Evolutionary conservation across 2,888 invertebrate species (phyloP).

Genomic region (Athalia rosae): DNA sequence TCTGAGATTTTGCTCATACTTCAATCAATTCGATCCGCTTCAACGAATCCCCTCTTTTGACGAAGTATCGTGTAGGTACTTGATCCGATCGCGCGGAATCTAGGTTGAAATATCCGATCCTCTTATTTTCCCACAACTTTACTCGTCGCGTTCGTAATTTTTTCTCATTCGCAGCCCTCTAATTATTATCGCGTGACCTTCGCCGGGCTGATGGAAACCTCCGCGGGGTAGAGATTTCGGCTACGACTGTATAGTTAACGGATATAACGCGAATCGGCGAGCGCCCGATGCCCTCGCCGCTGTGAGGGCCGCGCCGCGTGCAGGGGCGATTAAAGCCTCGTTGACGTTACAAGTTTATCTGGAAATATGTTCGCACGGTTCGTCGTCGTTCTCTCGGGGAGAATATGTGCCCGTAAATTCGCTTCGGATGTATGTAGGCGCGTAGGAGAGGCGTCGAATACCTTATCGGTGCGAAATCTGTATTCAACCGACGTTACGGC

Average conservation of each 20-base stretch:
- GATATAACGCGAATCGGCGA: conserved; percentile 1
- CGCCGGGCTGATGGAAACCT: not conserved
- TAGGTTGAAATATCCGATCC: not conserved
- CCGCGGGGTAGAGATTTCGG: not conserved
- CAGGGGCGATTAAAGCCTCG: conserved; percentile 11
- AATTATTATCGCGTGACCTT: conserved; percentile 27
- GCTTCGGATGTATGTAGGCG: conserved; percentile 14
- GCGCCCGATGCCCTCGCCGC: not conserved
- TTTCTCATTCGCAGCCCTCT: not conserved
- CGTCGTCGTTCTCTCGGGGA: not conserved
- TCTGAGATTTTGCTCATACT: too few relatives aligned
- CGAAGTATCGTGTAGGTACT: not conserved
- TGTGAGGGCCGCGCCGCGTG: too few relatives aligned
- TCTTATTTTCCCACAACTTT: not conserved
- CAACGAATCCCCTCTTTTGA: not conserved
- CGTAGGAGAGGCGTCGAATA: conserved; percentile 27
- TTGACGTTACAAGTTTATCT: conserved; percentile 25
- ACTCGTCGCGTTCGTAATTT: not conserved
- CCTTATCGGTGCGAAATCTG: conserved; percentile 44
- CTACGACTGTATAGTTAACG: not conserved
- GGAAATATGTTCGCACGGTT: conserved; percentile 17
- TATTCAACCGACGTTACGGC: conserved; percentile 35
- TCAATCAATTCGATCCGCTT: too few relatives aligned
- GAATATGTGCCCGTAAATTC: conserved; percentile 17
- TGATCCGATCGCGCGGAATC: not conserved